Conservation (phyloP, 1,140 invertebrate species). For the Piezodorus guildinii region DNA sequence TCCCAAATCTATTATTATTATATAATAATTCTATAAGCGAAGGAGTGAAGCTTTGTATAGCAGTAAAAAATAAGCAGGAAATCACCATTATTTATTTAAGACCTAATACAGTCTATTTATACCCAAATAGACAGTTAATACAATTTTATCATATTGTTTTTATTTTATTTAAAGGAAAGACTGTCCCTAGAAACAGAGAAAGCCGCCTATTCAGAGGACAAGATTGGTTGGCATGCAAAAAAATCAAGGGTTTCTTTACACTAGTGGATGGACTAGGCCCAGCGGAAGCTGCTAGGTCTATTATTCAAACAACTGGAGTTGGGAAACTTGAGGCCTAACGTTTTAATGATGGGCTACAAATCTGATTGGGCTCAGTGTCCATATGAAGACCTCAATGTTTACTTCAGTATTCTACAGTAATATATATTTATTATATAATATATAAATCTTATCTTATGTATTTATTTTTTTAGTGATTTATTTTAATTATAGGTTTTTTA, state of each 20-base stretch:
- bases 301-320: conserved; percentile 71
- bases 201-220: conserved; percentile 50
- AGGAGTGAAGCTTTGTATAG: no score
- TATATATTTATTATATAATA: not conserved
- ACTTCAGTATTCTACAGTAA: conserved; percentile 92
- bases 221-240: conserved; percentile 58
- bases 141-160: not conserved
- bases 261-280: conserved; percentile 64
- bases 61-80: no score
- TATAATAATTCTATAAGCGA: no score
- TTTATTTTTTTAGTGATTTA: no score
- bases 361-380: conserved; percentile 68
- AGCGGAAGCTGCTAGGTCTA: conserved; percentile 63
- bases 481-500: no score
- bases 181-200: conserved; percentile 50
- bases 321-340: conserved; percentile 89
- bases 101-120: no score
- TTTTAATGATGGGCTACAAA: conserved; percentile 90
- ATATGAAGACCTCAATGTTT: conserved; percentile 61
- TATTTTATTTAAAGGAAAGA: conserved; percentile 40
- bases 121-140: no score
- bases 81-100: no score
- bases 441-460: no score
- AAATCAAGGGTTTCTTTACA: conserved; percentile 82
- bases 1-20: no score